phyloP scores from a whole-genome alignment of 2,888 invertebrate species.

The Trissonchulus sp. region DNA sequence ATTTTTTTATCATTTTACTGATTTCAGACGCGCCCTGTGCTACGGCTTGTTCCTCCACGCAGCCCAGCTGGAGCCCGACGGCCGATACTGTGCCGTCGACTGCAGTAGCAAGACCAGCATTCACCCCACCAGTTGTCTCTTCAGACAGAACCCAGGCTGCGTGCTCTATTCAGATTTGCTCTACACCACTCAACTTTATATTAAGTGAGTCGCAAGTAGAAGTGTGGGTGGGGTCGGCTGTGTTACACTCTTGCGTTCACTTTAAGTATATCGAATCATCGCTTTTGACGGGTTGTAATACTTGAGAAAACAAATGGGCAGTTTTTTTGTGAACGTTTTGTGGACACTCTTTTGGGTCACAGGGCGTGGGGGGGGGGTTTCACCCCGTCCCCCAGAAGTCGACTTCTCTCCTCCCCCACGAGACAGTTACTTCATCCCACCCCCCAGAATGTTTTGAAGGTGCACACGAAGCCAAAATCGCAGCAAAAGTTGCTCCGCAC shows the following conservation, averaged over 20 bases:
- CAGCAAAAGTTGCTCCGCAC: no score
- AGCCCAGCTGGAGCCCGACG: constrained; percentile 71
- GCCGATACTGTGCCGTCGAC: constrained; percentile 64
- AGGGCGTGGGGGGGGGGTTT: no score
- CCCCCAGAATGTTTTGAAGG: no score
- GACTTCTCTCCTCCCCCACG: no score
- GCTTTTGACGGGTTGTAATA: background rate
- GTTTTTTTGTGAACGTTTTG: background rate
- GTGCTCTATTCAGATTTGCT: constrained; percentile 78
- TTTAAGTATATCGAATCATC: background rate
- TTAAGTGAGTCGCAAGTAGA: constrained; percentile 57
- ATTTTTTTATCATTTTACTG: background rate
- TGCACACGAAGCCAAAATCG: no score
- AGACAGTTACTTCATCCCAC: no score
- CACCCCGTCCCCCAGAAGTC: no score
- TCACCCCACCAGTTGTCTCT: constrained; percentile 75
- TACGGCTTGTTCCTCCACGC: constrained; percentile 69
- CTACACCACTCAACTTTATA: constrained; percentile 73
- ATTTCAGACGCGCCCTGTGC: background rate
- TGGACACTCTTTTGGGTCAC: background rate
- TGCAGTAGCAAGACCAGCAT: constrained; percentile 67
- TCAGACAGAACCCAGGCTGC: constrained; percentile 66
- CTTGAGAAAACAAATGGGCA: background rate
- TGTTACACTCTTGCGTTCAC: background rate
- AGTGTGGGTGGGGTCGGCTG: constrained; percentile 40